Base-by-base conservation (phyloP, 2,797 vertebrate species). In the Cossypha heuglini region DNA sequence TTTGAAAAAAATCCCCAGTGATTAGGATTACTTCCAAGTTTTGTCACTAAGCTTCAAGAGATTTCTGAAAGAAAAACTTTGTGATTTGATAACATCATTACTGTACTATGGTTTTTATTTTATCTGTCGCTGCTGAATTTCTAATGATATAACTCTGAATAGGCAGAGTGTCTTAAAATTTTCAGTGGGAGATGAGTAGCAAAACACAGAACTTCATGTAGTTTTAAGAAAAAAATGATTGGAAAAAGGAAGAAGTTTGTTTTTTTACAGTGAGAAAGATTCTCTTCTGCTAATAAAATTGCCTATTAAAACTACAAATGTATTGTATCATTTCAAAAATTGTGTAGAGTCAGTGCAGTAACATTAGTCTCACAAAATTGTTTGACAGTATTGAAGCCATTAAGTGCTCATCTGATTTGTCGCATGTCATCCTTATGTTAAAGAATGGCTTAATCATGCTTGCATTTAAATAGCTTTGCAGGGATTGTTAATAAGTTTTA, bases 261-360 rank as follows among this genome's bases (percentile, higher is more conserved):
- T 77, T 93, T 81, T 86, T 90, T 63, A 52, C 18, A 76, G 58
- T 69, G 37, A 88, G 67, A 93, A 91, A 93, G 58, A 68, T 83
- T 91, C 13, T 91, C 29, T 92, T 86, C 71, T 55, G 35, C 69
- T 96, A 82, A 90, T 80, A 90, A 93, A 95, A 91, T 96, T 77
- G 64, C 52, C 93, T 45, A 74, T 86, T 95, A 94, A 96, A 92
- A 74, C 84, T 81, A 61, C 80, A 82, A 42, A 92, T 81, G 74
- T 76, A 95, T 88, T 81, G 74, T 74, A 95, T 88, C 68, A 76
- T 58, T 54, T 46, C 24, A 92, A 92, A 93, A 95, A 57, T 22
- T 72, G 35, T 69, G 52, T 84, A 46, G 88, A 93, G 33, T 88
- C 64, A 87, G 31, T 94, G 94, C 63, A 73, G n/a, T 77, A 94